Percentiles rank a stretch among this genome's conserved stretches.
Evolutionary conservation across 2,888 invertebrate species (phyloP).

Genomic region (Eristalinus aeneus): DNA sequence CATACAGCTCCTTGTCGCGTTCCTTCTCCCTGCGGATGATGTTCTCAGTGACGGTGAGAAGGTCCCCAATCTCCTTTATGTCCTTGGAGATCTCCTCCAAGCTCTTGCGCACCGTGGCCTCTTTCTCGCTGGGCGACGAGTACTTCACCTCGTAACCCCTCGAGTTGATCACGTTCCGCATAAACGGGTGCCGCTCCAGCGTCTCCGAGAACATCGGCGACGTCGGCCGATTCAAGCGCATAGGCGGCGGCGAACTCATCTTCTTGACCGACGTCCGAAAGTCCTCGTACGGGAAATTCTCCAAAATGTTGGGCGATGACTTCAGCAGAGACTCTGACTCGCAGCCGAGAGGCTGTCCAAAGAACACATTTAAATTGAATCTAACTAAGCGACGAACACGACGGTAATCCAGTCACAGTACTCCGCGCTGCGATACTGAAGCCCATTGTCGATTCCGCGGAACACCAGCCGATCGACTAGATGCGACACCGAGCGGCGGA

Average conservation of each 20-base stretch:
- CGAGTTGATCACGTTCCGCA: conserved; percentile 78
- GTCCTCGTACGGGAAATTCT: conserved; percentile 79
- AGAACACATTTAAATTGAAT: conserved; percentile 39
- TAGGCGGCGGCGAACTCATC: conserved; percentile 60
- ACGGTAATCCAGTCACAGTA: conserved; percentile 43
- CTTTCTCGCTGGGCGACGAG: conserved; percentile 78
- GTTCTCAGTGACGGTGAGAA: conserved; percentile 79
- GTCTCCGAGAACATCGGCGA: conserved; percentile 79
- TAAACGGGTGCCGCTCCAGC: conserved; percentile 78
- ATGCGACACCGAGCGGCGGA: conserved; percentile 26
- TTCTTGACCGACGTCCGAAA: conserved; percentile 69
- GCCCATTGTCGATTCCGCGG: conserved; percentile 55
- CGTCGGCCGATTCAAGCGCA: conserved; percentile 49
- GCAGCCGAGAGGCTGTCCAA: conserved; percentile 70
- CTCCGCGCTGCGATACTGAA: conserved; percentile 51
- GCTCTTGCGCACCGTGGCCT: conserved; percentile 78
- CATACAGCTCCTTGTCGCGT: conserved; percentile 75
- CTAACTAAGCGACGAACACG: conserved; percentile 10
- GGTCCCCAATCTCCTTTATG: conserved; percentile 80
- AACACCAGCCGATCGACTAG: conserved; percentile 30
- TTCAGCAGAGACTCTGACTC: conserved; percentile 76
- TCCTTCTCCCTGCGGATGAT: conserved; percentile 77
- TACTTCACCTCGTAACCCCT: conserved; percentile 74
- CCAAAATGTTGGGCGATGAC: conserved; percentile 80
- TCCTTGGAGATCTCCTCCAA: conserved; percentile 80